These are phyloP conservation scores for Arion vulgaris DNA, from an alignment of 1,140 invertebrate species.

Conservation along the genomic window DNA sequence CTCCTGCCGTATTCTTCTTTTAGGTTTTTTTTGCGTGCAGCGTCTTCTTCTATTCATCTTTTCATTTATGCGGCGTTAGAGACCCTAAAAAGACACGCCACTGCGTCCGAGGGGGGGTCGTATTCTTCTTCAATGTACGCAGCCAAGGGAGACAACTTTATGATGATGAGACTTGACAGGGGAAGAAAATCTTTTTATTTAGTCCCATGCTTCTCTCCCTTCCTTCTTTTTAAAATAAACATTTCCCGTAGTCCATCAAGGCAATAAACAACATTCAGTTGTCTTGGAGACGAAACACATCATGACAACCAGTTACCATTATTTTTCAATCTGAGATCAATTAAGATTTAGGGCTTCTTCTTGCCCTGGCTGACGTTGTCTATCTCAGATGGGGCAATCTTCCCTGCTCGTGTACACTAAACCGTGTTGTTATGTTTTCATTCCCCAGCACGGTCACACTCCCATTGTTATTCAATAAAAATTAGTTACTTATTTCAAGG, in stretches of 20 bases:
- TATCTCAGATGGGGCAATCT: neutral
- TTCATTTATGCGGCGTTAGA: neutral
- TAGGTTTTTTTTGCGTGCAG: neutral
- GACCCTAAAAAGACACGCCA: neutral
- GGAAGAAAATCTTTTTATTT: neutral
- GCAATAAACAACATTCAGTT: neutral
- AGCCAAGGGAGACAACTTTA: neutral
- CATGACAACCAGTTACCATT: neutral
- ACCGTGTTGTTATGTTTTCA: neutral
- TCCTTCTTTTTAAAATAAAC: neutral
- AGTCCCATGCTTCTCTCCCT: neutral
- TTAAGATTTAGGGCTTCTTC: neutral
- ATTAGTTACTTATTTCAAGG: too few species aligned
- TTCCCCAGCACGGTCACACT: neutral
- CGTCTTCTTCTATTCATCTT: neutral
- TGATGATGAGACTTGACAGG: slow-evolving; percentile 1
- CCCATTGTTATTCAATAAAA: neutral
- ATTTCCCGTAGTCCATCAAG: neutral
- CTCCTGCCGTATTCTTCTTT: neutral
- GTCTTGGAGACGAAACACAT: neutral
- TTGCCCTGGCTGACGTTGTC: neutral
- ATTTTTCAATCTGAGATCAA: neutral
- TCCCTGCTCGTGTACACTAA: neutral
- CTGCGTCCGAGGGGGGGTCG: neutral
- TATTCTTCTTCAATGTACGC: neutral